These are phyloP conservation scores for Nematolebias whitei DNA, from an alignment of 2,113 vertebrate genomes.

Conservation along the genomic window DNA sequence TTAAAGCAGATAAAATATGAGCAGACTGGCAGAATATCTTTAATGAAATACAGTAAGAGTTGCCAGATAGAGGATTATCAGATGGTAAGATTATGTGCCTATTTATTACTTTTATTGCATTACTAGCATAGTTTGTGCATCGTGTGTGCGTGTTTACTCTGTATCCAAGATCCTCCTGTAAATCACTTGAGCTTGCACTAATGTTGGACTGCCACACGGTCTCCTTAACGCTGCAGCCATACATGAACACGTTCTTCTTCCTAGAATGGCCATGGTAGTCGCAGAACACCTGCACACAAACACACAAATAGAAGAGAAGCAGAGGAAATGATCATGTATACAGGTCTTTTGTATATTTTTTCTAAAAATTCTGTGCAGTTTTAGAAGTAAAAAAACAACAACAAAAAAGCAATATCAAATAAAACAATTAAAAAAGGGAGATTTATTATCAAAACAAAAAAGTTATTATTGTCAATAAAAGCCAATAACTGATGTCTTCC, in stretches of 20 bases:
- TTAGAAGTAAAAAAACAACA: background rate
- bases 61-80: background rate
- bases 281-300: slow-evolving; percentile 75
- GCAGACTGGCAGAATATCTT: background rate
- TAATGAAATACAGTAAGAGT: too few relatives aligned
- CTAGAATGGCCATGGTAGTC: slow-evolving; percentile 98
- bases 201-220: slow-evolving; percentile 92
- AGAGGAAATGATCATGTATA: background rate
- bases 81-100: background rate
- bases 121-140: background rate
- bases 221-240: slow-evolving; percentile 97
- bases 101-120: background rate
- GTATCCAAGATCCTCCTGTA: slow-evolving; percentile 91
- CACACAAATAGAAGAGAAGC: slow-evolving; percentile 1
- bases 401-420: background rate
- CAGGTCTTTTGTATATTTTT: too few relatives aligned
- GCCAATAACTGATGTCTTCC: background rate
- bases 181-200: slow-evolving; percentile 83
- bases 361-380: background rate
- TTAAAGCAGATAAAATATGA: background rate
- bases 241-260: slow-evolving; percentile 99
- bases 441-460: background rate
- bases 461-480: background rate
- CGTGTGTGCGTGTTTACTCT: slow-evolving; percentile 77
- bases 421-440: background rate